A percentile compares a stretch with the other conserved stretches of the same genome.
These are phyloP conservation scores for Phengaris alcon DNA, from an alignment of 2,888 invertebrate species.

Conservation along the genomic window DNA sequence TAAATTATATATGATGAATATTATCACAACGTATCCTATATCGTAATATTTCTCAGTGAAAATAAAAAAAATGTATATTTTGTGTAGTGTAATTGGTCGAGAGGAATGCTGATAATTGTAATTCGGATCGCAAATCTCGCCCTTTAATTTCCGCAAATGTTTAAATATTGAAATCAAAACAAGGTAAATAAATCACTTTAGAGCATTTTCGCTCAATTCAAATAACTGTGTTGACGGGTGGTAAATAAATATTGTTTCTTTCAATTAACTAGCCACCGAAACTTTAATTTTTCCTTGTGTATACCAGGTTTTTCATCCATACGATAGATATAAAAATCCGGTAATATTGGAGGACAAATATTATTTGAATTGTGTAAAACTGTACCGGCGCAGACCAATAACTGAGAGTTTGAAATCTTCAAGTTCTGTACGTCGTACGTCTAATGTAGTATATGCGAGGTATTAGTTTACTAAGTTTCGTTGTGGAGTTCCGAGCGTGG, in stretches of 20 bases:
- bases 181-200: not conserved
- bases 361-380: not conserved
- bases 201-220: not conserved
- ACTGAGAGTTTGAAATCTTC: not conserved
- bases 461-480: not conserved
- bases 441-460: slow-evolving; percentile 1
- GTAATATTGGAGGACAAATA: not conserved
- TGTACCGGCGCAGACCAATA: slow-evolving; percentile 1
- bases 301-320: too few species aligned
- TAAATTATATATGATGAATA: too few species aligned
- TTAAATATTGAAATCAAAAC: slow-evolving; percentile 3
- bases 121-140: not conserved
- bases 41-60: too few species aligned
- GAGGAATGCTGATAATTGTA: too few species aligned
- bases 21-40: too few species aligned
- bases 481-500: not conserved
- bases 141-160: not conserved
- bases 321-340: not conserved
- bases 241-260: not conserved
- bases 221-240: not conserved
- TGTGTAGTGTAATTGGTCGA: too few species aligned
- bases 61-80: too few species aligned
- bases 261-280: too few species aligned
- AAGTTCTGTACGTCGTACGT: not conserved
- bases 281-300: too few species aligned